phyloP scores from a whole-genome alignment of 2,888 invertebrate species.

The Oscheius sp. region DNA sequence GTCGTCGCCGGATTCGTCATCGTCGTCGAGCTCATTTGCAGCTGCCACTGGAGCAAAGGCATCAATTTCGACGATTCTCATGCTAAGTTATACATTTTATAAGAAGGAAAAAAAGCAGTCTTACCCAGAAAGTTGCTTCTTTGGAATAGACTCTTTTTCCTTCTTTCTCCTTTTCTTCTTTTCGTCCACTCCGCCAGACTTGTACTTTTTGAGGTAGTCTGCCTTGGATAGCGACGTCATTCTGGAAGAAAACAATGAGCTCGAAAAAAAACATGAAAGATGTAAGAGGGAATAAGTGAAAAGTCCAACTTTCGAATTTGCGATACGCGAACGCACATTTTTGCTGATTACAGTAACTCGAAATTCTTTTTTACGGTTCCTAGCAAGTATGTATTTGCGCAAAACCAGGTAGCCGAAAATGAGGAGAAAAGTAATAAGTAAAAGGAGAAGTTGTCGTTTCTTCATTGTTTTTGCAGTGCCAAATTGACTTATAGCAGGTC shows the following conservation, averaged over 20 bases:
- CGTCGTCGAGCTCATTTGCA: constrained; percentile 27
- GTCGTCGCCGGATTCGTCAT: constrained; percentile 49
- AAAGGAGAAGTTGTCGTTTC: too few relatives aligned
- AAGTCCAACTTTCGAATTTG: neutral
- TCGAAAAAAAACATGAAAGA: neutral
- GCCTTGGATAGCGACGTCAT: constrained; percentile 48
- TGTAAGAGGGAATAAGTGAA: neutral
- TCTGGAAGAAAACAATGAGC: constrained; percentile 4
- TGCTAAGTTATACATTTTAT: constrained; percentile 41
- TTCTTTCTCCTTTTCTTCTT: constrained; percentile 55
- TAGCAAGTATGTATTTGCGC: too few relatives aligned
- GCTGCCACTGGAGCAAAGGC: constrained; percentile 57
- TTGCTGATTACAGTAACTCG: too few relatives aligned
- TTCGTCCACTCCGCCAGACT: constrained; percentile 38
- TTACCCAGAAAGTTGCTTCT: constrained; percentile 18
- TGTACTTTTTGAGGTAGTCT: constrained; percentile 54
- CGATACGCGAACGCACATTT: neutral
- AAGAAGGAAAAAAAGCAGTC: neutral
- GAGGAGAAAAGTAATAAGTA: too few relatives aligned
- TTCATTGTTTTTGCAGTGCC: too few relatives aligned
- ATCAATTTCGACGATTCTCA: constrained; percentile 61
- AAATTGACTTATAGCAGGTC: too few relatives aligned
- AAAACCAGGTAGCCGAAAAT: too few relatives aligned
- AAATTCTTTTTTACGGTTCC: too few relatives aligned
- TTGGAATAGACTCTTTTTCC: constrained; percentile 20